Evolutionary conservation across 2,113 vertebrate genomes (phyloP), one percentile per base, ranked within the genome.

Genomic region (Labeo rohita): DNA sequence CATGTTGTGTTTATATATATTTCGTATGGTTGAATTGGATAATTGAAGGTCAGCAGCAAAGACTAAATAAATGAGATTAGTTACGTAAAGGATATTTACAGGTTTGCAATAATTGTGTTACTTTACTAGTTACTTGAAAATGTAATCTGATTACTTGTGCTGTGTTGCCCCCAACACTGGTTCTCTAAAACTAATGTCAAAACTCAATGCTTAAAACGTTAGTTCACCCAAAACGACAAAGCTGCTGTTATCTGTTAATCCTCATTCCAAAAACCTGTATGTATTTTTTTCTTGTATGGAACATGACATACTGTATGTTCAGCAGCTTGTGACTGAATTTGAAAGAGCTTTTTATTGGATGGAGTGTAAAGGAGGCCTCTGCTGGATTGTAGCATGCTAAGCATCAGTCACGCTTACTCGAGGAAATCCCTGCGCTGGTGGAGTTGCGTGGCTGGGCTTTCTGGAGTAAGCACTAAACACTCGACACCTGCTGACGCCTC

Each of bases 381-480:
- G 2, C 45, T 75, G 43, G 28, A 50, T 36, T 52, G 23, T 77
- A 77, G 75, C 49, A 16, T 12, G 34, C 75, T 52, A 54, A 77
- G 75, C 49, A 77, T 77, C 49, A 54, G 75, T 59, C 76, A 59
- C 10, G 54, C 76, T 79, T 78, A 56, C 76, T 54, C 50, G 36
- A 56, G 76, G 76, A 78, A 59, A 59, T 56, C 50, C 50, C 52
- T 56, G 76, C 28, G 5, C 76, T 39, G 36, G 0, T 52, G 74
- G 16, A 49, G 72, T n/a, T 13, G 65, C 21, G 43, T 74, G 43
- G 21, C 43, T 74, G 70, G 43, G 70, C 23, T 78, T 78, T 54
- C 52, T 59, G 15, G 54, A 76, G 72, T 77, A 84, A 84, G 83
- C 83, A 84, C 34, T 76, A 77, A 75, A 84, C 47, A 28, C 39